phyloP scores from a whole-genome alignment of 1,140 invertebrate genomes.

The Pseudomyrmex flavicornis region DNA sequence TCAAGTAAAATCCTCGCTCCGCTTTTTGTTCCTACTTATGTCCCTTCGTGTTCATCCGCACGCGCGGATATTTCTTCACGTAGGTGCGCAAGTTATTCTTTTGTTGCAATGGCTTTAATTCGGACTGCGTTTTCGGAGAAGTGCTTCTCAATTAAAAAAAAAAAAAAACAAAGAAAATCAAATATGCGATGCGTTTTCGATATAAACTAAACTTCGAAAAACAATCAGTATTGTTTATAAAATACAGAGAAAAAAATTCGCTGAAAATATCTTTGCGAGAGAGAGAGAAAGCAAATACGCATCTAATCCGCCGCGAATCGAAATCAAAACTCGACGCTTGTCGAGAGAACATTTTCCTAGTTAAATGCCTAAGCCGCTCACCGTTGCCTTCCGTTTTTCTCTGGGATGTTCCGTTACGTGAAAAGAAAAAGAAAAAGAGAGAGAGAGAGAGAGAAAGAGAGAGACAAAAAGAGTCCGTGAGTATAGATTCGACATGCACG shows the following conservation, averaged over 20 bases:
- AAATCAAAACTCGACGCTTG: constrained; percentile 55
- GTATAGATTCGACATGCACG: constrained; percentile 73
- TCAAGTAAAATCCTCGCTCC: constrained; percentile 79
- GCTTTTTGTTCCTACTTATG: constrained; percentile 65
- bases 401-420: constrained; percentile 62
- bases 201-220: too few species aligned
- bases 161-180: not conserved
- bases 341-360: constrained; percentile 67
- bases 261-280: too few species aligned
- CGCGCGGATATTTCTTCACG: constrained; percentile 43
- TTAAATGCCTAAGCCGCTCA: constrained; percentile 61
- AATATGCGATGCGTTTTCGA: not conserved
- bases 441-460: not conserved
- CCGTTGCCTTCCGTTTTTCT: constrained; percentile 19
- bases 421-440: constrained; percentile 23
- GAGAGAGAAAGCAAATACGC: too few species aligned
- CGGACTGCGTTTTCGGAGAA: not conserved
- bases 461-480: constrained; percentile 53
- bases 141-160: not conserved
- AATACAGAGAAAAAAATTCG: constrained; percentile 10
- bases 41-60: constrained; percentile 44
- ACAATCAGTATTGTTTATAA: not conserved
- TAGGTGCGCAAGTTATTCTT: constrained; percentile 23
- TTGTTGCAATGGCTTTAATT: constrained; percentile 7
- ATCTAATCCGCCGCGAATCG: not conserved